Base-by-base conservation (phyloP, 1,140 invertebrate species). In the Chironomus tepperi region DNA sequence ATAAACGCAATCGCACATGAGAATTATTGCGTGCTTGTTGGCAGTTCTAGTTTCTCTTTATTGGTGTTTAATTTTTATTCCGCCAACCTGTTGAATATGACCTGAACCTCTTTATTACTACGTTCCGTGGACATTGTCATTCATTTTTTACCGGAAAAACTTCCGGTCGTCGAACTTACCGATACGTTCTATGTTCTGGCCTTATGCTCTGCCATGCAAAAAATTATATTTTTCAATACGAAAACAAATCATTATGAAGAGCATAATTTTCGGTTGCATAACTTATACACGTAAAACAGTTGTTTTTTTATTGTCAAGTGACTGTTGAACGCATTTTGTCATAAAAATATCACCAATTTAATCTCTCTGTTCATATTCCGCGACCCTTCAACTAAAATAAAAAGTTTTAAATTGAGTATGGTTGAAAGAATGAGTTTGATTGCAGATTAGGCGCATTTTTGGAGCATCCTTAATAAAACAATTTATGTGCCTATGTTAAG, bases 181-280 rank as follows among this genome's bases (percentile, higher is more conserved):
- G 18, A 7, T 19, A 6, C 1, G 10, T n/a, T 34, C 24, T 34
- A 34, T 34, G 24, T 34, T 34, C 1, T 34, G 47, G 15, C n/a
- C 47, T 57, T 57, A 57, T 57, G 47, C 47, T 57, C 47, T 57
- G n/a, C 10, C 8, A 57, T 57, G 47, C 47, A 57, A 57, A 57
- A 57, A 57, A 57, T 12, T 34, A 2, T 34, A 2, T 34, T 34
- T 34, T 34, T 34, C 5, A 5, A 34, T 34, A 34, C 24, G 24
- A 34, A n/a, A 57, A 47, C 43, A 10, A 47, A 57, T 57, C 8
- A 15, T 15, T n/a, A 2, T 34, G 24, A 34, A 5, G 12, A 57
- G 47, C 47, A 57, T 57, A 57, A 57, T 57, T 57, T 57, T 57
- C n/a, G n/a, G 47, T 57, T 57, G 47, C 47, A 57, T n/a, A n/a